Evolutionary conservation across 2,113 vertebrate genomes (phyloP), one percentile per base, ranked within the genome.

Genomic region (Centropus bengalensis): DNA sequence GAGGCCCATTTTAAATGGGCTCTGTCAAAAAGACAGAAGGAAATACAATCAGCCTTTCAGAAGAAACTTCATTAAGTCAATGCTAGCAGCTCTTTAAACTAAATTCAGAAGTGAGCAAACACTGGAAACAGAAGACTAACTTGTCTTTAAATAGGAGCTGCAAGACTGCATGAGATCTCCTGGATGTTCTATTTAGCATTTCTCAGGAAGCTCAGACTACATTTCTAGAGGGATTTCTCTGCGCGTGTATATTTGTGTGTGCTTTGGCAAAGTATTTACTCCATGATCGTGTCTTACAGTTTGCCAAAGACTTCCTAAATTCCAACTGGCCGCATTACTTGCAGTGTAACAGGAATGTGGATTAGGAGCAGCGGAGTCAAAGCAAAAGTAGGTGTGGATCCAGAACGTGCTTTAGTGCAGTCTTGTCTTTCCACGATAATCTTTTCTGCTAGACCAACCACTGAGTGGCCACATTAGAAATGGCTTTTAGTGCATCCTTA

Each of bases 21-120:
- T 93, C 92, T 96, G 94, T 96, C 94, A 92, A 69, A 83, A 92
- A 84, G 90, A 73, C 62, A 82, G 92, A 82, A 63, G 68, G 74
- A 95, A 96, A 95, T 49, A 84, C 77, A 84, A 42, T 94, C 80
- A 86, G 77, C 69, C 40, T 62, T 94, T 94, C 73, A 76, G 67
- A 91, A 94, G 80, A 95, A 94, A 96, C 88, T 88, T 94, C 3
- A 20, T 94, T 95, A 96, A 82, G 80, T 86, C 73, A 69, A 3
- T 4, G 12, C 80, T 91, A 82, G 74, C 77, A 93, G 94, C 88
- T 86, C 82, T 93, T 91, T 84, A 96, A 92, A 95, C 86, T 62
- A 58, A 81, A 91, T 92, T 93, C 80, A 69, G 62, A 75, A 93
- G 83, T 33, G 77, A 93, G 89, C 79, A 71, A 90, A 86, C 0